Evolutionary conservation across 2,888 invertebrate genomes (phyloP).

Genomic region (Microplitis deprimator): DNA sequence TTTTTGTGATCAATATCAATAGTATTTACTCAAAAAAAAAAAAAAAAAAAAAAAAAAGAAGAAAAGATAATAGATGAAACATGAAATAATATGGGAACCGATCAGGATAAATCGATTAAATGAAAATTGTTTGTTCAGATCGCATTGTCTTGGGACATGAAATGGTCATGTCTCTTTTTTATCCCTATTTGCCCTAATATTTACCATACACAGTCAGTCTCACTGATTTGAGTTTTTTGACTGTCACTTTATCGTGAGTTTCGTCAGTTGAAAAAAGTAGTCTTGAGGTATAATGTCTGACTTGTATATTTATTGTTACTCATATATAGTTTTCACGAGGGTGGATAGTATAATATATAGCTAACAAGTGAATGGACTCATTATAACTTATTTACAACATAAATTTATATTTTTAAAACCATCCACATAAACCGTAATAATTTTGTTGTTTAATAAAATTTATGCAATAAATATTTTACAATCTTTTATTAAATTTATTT

Average conservation of each 20-base stretch:
- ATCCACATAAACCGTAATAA: neutral
- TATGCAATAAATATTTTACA: neutral
- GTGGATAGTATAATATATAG: neutral
- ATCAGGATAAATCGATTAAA: constrained; percentile 39
- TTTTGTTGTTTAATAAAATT: neutral
- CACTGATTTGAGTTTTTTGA: constrained; percentile 31
- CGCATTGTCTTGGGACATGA: constrained; percentile 37
- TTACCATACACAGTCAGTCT: constrained; percentile 21
- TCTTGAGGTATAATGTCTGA: neutral
- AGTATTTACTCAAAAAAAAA: neutral
- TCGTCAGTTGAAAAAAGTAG: neutral
- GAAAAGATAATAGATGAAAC: constrained; percentile 13
- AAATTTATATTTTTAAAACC: neutral
- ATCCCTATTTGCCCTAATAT: neutral
- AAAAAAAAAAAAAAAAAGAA: neutral
- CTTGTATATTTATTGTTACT: neutral
- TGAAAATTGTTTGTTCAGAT: constrained; percentile 40
- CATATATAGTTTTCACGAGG: neutral
- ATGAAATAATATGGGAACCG: constrained; percentile 25
- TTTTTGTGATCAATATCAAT: neutral
- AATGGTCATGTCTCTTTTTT: constrained; percentile 29
- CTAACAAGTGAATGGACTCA: neutral
- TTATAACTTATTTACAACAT: neutral
- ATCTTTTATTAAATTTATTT: too few relatives aligned
- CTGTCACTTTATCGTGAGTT: neutral